A percentile compares a stretch with the other conserved stretches of the same genome.
Evolutionary conservation across 2,888 invertebrate species (phyloP).

Genomic region (Pristionchus exspectatus): DNA sequence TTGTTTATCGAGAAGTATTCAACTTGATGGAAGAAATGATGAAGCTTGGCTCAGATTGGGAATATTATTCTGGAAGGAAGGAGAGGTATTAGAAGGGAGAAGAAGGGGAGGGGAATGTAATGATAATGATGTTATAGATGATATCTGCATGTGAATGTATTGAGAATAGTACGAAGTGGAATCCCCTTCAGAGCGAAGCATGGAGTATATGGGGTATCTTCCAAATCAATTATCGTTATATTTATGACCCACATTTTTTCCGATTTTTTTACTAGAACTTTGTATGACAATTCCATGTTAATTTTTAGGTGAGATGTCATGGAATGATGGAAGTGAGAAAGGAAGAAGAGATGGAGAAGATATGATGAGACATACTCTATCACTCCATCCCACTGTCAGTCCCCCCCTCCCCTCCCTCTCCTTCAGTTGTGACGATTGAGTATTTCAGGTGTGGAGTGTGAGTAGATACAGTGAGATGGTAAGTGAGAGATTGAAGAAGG

Average conservation of each 20-base stretch:
- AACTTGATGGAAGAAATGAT: slow-evolving; percentile 38
- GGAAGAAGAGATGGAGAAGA: slow-evolving; percentile 35
- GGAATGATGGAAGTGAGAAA: neutral
- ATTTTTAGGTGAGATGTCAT: slow-evolving; percentile 1
- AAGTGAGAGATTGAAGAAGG: neutral
- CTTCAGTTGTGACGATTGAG: neutral
- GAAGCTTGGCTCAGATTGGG: slow-evolving; percentile 51
- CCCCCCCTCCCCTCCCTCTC: neutral
- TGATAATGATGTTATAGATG: neutral
- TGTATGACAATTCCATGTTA: too few species aligned
- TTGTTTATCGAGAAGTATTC: slow-evolving; percentile 22
- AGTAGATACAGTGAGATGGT: slow-evolving; percentile 24
- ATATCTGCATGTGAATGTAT: neutral
- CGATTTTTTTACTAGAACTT: too few species aligned
- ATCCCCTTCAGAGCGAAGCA: neutral
- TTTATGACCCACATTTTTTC: too few species aligned
- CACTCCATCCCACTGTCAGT: slow-evolving; percentile 40
- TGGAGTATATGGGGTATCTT: slow-evolving; percentile 29
- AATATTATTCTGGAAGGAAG: slow-evolving; percentile 1
- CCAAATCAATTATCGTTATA: too few species aligned
- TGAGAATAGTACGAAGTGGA: slow-evolving; percentile 52
- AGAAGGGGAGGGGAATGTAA: neutral
- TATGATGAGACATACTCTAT: slow-evolving; percentile 47
- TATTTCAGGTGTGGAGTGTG: slow-evolving; percentile 40
- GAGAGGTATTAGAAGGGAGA: neutral